Evolutionary conservation across 2,888 invertebrate genomes (phyloP).

Genomic region (Pyrrhia umbra): DNA sequence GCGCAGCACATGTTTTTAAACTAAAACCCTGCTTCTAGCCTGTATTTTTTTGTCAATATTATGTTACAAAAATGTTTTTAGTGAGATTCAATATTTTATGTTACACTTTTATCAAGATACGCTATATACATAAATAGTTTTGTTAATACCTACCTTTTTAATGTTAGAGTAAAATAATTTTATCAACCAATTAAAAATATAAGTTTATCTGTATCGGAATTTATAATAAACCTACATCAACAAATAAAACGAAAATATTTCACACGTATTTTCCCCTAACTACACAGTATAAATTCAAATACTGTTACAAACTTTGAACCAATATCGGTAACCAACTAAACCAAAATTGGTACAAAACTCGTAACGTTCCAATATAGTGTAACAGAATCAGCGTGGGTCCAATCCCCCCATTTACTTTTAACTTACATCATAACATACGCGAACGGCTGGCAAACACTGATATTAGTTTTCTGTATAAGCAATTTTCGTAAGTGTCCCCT

Average conservation of each 20-base stretch:
- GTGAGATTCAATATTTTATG: not conserved
- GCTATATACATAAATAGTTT: too few relatives aligned
- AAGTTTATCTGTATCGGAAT: too few relatives aligned
- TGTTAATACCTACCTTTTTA: too few relatives aligned
- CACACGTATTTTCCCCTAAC: slow-evolving; percentile 12
- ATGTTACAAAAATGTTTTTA: not conserved
- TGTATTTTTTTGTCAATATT: not conserved
- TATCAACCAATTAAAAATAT: too few relatives aligned
- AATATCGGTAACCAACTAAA: slow-evolving; percentile 42
- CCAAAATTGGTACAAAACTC: slow-evolving; percentile 41
- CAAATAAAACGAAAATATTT: not conserved
- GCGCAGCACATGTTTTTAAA: slow-evolving; percentile 9
- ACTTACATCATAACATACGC: slow-evolving; percentile 69
- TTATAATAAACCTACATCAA: too few relatives aligned
- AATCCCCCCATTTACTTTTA: slow-evolving; percentile 49
- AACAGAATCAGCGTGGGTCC: slow-evolving; percentile 48
- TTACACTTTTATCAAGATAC: too few relatives aligned
- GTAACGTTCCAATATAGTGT: slow-evolving; percentile 34
- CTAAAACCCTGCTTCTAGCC: not conserved
- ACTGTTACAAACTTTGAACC: slow-evolving; percentile 29
- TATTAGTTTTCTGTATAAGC: slow-evolving; percentile 90
- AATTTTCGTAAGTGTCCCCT: slow-evolving; percentile 89
- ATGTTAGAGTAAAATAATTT: too few relatives aligned
- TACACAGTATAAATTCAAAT: slow-evolving; percentile 33
- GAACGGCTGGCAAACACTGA: slow-evolving; percentile 88